A percentile compares a stretch with the other conserved stretches of the same genome.
phyloP scores from a whole-genome alignment of 2,888 invertebrate genomes.

The Lysandra bellargus region DNA sequence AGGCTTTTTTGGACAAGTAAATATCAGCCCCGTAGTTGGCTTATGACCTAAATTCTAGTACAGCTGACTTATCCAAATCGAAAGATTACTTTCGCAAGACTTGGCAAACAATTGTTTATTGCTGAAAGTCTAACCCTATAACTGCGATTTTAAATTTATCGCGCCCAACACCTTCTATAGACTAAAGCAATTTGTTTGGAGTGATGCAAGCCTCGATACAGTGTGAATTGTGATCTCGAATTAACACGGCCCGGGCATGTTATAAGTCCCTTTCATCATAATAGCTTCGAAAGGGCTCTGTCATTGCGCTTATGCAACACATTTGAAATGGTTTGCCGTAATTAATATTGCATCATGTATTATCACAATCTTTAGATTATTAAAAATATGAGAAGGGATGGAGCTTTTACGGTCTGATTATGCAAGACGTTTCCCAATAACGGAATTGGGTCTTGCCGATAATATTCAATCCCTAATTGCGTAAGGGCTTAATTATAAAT shows the following conservation, averaged over 20 bases:
- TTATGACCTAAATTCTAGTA: background rate
- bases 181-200: slow-evolving; percentile 26
- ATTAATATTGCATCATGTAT: slow-evolving; percentile 29
- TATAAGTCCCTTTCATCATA: slow-evolving; percentile 30
- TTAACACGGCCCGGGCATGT: slow-evolving; percentile 26
- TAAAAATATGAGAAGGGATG: slow-evolving; percentile 23
- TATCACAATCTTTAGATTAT: slow-evolving; percentile 26
- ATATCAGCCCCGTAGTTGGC: background rate
- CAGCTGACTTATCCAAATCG: slow-evolving; percentile 12
- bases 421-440: background rate
- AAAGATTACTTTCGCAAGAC: slow-evolving; percentile 14
- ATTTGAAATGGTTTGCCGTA: slow-evolving; percentile 24
- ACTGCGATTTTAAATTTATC: slow-evolving; percentile 22
- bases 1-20: background rate
- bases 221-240: slow-evolving; percentile 20
- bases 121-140: slow-evolving; percentile 13
- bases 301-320: slow-evolving; percentile 30
- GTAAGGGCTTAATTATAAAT: slow-evolving; percentile 1
- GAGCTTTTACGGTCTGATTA: background rate
- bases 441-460: slow-evolving; percentile 10
- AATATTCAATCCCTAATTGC: slow-evolving; percentile 17
- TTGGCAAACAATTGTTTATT: background rate
- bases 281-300: slow-evolving; percentile 34
- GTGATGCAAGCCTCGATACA: slow-evolving; percentile 25
- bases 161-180: slow-evolving; percentile 22